phyloP scores from a whole-genome alignment of 53 echinoderm and acorn worm species.

The Pentamera pediparva region DNA sequence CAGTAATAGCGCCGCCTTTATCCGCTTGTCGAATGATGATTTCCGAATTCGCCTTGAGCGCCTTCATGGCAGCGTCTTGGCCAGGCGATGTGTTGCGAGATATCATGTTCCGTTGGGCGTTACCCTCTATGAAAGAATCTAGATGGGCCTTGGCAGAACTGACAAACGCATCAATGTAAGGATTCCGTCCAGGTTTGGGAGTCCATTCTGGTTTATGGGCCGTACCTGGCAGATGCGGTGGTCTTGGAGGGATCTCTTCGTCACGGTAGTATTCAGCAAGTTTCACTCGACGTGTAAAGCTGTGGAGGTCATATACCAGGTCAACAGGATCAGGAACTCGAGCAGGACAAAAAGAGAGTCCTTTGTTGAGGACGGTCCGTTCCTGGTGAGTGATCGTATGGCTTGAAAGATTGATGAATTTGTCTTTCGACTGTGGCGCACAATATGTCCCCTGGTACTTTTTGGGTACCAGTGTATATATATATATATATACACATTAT shows the following conservation, averaged over 20 bases:
- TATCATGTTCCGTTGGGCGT: too few species aligned
- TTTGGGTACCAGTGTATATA: too few species aligned
- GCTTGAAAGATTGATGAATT: neutral
- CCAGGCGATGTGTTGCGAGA: too few species aligned
- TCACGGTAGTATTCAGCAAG: conserved; percentile 3
- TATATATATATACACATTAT: too few species aligned
- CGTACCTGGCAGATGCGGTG: neutral
- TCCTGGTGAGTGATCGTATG: neutral
- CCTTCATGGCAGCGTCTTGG: too few species aligned
- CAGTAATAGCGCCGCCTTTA: too few species aligned
- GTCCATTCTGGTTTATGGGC: conserved; percentile 1
- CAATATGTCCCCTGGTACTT: too few species aligned
- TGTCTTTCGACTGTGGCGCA: too few species aligned
- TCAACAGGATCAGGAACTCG: neutral
- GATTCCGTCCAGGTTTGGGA: neutral
- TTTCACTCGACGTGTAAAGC: conserved; percentile 6
- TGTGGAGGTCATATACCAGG: conserved; percentile 3
- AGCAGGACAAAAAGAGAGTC: conserved; percentile 1
- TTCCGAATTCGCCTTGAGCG: too few species aligned
- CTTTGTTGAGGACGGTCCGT: conserved; percentile 13
- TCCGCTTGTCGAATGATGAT: too few species aligned
- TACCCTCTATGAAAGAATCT: neutral
- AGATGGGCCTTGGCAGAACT: neutral
- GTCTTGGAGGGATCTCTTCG: neutral
- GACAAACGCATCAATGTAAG: neutral